Evolutionary conservation across 2,888 invertebrate genomes (phyloP).

Genomic region (Unio pictorum): DNA sequence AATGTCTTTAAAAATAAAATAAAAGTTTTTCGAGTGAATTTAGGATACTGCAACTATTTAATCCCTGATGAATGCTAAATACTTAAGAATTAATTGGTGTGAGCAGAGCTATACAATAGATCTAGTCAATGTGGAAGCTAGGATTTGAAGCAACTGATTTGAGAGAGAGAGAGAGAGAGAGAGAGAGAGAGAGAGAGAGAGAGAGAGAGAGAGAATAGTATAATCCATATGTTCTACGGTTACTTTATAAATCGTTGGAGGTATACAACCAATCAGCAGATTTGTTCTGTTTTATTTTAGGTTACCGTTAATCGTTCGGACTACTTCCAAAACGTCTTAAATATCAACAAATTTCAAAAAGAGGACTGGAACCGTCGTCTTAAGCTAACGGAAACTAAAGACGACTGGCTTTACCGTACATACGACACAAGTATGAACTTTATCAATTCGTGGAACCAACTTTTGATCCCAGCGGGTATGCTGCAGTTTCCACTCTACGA

Average conservation of each 20-base stretch:
- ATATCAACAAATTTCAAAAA: slow-evolving; percentile 72
- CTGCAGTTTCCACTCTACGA: slow-evolving; percentile 65
- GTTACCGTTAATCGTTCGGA: slow-evolving; percentile 74
- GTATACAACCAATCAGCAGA: neutral
- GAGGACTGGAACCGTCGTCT: slow-evolving; percentile 52
- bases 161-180: too few species aligned
- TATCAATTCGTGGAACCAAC: slow-evolving; percentile 59
- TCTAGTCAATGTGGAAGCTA: too few species aligned
- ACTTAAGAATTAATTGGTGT: too few species aligned
- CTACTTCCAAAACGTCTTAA: slow-evolving; percentile 75
- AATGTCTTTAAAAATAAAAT: too few species aligned
- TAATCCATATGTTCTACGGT: neutral
- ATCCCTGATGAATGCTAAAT: too few species aligned
- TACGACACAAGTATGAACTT: slow-evolving; percentile 48
- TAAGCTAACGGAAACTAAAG: slow-evolving; percentile 34
- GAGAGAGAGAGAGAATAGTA: too few species aligned
- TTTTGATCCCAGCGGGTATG: slow-evolving; percentile 62
- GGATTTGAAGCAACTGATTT: too few species aligned
- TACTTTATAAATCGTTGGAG: neutral
- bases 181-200: too few species aligned
- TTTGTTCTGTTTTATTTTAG: slow-evolving; percentile 59
- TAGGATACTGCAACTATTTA: too few species aligned
- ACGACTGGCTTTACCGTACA: slow-evolving; percentile 46
- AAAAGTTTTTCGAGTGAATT: too few species aligned
- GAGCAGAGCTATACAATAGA: too few species aligned